Conservation (phyloP, 2,797 vertebrate genomes). For the Masticophis lateralis region DNA sequence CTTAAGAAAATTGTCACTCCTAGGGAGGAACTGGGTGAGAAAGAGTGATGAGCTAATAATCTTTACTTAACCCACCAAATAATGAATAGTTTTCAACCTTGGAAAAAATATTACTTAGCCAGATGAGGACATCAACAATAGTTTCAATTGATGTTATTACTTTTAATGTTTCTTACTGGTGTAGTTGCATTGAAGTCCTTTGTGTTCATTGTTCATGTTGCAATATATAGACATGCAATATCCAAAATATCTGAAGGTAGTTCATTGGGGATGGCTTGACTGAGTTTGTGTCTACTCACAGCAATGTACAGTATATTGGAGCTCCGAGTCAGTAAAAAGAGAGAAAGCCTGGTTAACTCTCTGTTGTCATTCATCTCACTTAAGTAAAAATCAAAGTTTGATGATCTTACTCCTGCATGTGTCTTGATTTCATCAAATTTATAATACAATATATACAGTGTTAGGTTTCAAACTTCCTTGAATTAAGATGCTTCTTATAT, state of each 20-base stretch:
- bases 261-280: background rate
- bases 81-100: background rate
- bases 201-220: background rate
- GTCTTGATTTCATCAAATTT: background rate
- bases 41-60: background rate
- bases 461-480: background rate
- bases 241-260: background rate
- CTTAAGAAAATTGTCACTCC: background rate
- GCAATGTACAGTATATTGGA: background rate
- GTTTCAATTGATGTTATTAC: background rate
- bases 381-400: background rate
- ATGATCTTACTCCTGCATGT: background rate
- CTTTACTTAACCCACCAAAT: background rate
- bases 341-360: background rate
- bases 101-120: background rate
- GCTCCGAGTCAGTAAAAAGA: background rate
- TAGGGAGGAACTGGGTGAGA: background rate
- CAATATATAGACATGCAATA: background rate
- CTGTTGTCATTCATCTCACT: background rate
- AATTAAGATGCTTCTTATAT: background rate
- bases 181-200: background rate
- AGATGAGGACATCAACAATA: background rate
- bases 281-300: background rate
- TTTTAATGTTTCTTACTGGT: background rate
- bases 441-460: background rate